phyloP scores from a whole-genome alignment of 2,888 invertebrate genomes.

The Tipula vernalis region DNA sequence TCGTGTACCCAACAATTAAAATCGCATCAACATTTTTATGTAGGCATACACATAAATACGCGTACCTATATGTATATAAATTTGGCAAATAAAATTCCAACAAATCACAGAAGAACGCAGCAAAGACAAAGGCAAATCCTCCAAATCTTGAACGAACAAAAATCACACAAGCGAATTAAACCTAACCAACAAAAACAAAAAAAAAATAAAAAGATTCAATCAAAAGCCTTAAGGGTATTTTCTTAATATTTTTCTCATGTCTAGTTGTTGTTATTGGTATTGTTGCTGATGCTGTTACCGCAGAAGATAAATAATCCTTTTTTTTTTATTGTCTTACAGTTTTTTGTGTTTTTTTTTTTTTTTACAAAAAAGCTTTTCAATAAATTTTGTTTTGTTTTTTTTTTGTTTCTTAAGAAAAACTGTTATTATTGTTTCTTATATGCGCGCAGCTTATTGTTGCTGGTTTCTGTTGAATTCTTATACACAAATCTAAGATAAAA shows the following conservation, averaged over 20 bases:
- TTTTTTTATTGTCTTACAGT: neutral
- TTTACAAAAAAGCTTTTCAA: neutral
- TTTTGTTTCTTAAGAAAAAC: neutral
- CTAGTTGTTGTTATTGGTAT: neutral
- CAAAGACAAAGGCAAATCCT: neutral
- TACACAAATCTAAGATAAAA: neutral
- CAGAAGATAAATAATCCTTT: neutral
- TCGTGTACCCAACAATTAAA: neutral
- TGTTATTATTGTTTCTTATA: neutral
- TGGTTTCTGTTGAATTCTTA: neutral
- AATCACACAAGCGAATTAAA: slow-evolving; percentile 1
- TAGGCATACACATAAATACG: neutral
- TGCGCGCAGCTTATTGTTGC: neutral
- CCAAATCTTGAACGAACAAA: neutral
- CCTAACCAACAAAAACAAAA: neutral
- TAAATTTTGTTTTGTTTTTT: neutral
- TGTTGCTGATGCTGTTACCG: neutral
- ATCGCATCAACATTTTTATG: neutral
- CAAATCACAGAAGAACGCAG: neutral
- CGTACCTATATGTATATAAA: neutral
- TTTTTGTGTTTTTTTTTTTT: too few relatives aligned
- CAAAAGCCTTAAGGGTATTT: neutral
- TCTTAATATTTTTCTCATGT: slow-evolving; percentile 4
- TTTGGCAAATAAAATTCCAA: neutral
- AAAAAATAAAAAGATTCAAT: neutral